Evolutionary conservation across 2,888 invertebrate species (phyloP), one percentile per base, ranked within the genome.

Genomic region (Helobdella robusta): DNA sequence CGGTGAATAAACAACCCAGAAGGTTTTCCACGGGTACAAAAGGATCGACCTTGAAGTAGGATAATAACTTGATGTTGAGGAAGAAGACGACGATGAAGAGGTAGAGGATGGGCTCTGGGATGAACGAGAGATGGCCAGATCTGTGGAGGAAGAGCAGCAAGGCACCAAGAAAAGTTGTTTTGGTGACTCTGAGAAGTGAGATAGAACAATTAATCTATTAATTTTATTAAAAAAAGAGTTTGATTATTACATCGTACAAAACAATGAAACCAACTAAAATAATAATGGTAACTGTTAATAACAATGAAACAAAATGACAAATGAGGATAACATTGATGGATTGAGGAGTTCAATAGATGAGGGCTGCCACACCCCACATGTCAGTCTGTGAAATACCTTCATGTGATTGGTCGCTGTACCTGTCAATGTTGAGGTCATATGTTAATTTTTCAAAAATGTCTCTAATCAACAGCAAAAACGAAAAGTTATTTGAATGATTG

Each of bases 21-120:
- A 99, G 83, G 80, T 99, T 99, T 83, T 99, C 98, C 78, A 98
- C 93, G 15, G 98, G 98, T 75, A 93, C 86, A 82, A 99, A 97
- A 40, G 98, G 98, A 83, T 99, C 98, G 78, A 62, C 18, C 32
- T 44, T 25, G 44, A 62, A 66, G 54, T 20, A 62, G 36, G 15
- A 1, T 18, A 94, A 93, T 68, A 98, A 80, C 85, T 89, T 93
- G 81, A 94, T 93, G 83, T 94, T 93, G 59, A 94, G 90, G 79
- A 68, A 66, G 61, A 66, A 63, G 40, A 68, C 90, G 67, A 94
- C 92, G 74, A 95, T 91, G 72, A 91, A 92, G 79, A 98, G 91
- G 83, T 98, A 97, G 71, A 98, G 91, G 76, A 91, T 84, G 80
- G 93, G 91, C 80, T 97, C 95, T 66, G 95, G 94, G 66, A 94